These are phyloP conservation scores for Scalopus aquaticus DNA, from an alignment of 2,113 vertebrate genomes.

Conservation along the genomic window DNA sequence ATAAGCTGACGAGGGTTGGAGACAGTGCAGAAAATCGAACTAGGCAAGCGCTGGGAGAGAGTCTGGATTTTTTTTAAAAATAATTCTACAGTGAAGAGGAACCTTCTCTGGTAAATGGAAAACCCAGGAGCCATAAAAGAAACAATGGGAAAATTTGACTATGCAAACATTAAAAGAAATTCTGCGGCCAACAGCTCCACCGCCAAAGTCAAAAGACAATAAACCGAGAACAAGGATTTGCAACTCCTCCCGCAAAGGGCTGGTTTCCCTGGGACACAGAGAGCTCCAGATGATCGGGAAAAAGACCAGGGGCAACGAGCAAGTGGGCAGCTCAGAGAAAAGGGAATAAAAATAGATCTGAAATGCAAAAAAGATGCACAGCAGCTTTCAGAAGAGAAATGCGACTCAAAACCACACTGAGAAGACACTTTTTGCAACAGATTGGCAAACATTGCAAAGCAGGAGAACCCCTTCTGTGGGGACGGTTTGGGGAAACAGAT, in stretches of 20 bases:
- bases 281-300: neutral
- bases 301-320: neutral
- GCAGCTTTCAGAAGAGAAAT: slow-evolving; percentile 30
- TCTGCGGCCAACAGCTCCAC: slow-evolving; percentile 22
- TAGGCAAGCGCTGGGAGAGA: neutral
- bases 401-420: neutral
- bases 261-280: neutral
- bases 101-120: slow-evolving; percentile 43
- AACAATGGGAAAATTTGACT: neutral
- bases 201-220: slow-evolving; percentile 42
- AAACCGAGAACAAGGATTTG: slow-evolving; percentile 55
- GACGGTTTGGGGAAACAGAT: neutral
- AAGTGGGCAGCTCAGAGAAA: neutral
- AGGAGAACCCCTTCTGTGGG: neutral
- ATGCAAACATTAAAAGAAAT: neutral
- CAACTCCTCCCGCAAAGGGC: neutral
- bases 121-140: neutral
- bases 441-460: neutral
- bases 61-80: neutral
- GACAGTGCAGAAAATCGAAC: slow-evolving; percentile 2
- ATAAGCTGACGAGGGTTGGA: neutral
- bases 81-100: neutral
- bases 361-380: neutral
- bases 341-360: slow-evolving; percentile 1
- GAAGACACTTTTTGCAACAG: neutral